Evolutionary conservation across 2,797 vertebrate genomes (phyloP), one percentile per base, ranked within the genome.

Genomic region (Peromyscus melanophrys): DNA sequence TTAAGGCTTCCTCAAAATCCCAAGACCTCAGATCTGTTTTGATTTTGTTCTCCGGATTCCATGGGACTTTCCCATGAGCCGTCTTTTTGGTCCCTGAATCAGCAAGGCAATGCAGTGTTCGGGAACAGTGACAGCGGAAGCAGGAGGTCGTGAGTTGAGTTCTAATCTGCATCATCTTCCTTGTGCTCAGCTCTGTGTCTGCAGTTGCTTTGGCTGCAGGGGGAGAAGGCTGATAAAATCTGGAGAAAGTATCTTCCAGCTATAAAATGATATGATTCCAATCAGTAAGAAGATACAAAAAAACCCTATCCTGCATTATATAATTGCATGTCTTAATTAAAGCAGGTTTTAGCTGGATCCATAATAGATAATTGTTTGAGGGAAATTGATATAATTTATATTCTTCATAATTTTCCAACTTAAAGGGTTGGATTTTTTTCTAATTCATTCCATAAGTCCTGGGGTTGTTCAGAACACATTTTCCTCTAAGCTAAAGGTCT

Each of bases 321-420:
- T 76, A 95, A 96, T 97, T 91, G 61, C 21, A 73, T 40, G 52
- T 84, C 91, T 25, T 78, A 97, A 97, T 90, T 96, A 96, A 95
- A 95, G 25, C 13, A 61, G 63, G 29, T 90, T 94, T 95, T 85
- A 37, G 29, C 12, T 97, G 9, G 57, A 57, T 92, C 63, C 77
- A 1, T 88, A 67, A 77, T 25, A 95, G 76, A 19, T 80, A 90
- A 96, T 92, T 91, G 75, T 89, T 97, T 96, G 95, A 95, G 6
- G 21, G 63, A 71, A 61, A 23, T 12, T 37, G 31, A 27, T 80
- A 93, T 96, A 94, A 93, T 59, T 96, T 61, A 90, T 7, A 96
- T 96, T 98, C n/a, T 96, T 98, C 83, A 85, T 52, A 92, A 59
- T 14, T 93, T 95, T 96, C 49, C 96, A 86, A 91, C 69, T 87